These are phyloP conservation scores for Illadopsis cleaveri DNA, from an alignment of 2,113 vertebrate genomes.

Conservation along the genomic window DNA sequence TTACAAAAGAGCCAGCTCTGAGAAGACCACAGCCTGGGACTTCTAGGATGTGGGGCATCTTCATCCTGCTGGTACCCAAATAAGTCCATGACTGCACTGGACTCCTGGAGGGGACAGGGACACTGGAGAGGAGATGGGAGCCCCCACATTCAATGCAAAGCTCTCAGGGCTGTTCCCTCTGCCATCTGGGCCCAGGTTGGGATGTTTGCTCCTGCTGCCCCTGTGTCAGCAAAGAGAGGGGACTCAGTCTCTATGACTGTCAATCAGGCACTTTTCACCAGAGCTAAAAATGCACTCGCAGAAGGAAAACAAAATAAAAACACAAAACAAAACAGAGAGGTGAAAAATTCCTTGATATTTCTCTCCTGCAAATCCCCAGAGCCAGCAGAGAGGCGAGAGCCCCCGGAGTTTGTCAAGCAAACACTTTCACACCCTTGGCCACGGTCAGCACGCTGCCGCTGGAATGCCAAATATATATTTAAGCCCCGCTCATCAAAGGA, in stretches of 20 bases:
- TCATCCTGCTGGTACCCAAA: neutral
- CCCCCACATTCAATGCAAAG: neutral
- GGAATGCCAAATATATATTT: slow-evolving; percentile 71
- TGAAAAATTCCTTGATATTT: slow-evolving; percentile 75
- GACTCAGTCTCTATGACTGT: slow-evolving; percentile 14
- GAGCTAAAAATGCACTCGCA: slow-evolving; percentile 63
- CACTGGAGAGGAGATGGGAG: neutral
- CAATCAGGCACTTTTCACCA: slow-evolving; percentile 35
- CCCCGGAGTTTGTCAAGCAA: slow-evolving; percentile 73
- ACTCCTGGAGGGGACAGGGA: neutral
- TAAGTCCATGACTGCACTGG: rapidly evolving
- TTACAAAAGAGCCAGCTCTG: neutral
- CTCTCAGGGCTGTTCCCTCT: neutral
- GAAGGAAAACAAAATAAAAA: slow-evolving; percentile 72
- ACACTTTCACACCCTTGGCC: slow-evolving; percentile 73
- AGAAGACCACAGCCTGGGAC: neutral
- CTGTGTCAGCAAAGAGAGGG: neutral
- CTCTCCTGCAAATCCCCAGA: slow-evolving; percentile 59
- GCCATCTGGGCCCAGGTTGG: neutral
- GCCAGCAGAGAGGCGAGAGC: slow-evolving; percentile 61
- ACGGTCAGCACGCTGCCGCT: slow-evolving; percentile 28
- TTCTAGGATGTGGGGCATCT: neutral
- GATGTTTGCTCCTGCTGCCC: neutral
- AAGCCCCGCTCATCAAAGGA: slow-evolving; percentile 69
- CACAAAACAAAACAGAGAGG: slow-evolving; percentile 72